These are phyloP conservation scores for Rhea pennata DNA, from an alignment of 2,113 vertebrate genomes.

Conservation along the genomic window DNA sequence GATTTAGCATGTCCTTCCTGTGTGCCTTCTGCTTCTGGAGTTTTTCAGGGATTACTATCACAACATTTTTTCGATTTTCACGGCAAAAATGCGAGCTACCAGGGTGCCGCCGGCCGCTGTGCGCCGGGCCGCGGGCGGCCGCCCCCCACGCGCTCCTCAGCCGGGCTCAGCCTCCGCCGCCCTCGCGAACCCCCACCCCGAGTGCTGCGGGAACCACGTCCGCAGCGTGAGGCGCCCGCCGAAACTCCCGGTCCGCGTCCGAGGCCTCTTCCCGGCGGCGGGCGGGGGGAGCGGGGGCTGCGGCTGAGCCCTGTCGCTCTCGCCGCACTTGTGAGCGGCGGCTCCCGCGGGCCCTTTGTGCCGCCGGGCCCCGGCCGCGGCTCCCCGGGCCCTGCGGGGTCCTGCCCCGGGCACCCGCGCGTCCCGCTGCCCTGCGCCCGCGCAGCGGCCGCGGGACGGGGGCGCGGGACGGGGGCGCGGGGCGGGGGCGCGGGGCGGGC, in stretches of 20 bases:
- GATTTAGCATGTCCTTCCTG: neutral
- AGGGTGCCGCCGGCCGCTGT: neutral
- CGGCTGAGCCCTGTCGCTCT: neutral
- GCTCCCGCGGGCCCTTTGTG: rapidly evolving
- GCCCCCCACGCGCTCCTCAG: too few species aligned
- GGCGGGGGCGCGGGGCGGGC: too few species aligned
- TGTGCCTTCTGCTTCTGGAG: neutral
- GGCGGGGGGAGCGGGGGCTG: neutral
- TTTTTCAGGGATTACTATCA: neutral
- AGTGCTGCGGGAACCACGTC: too few species aligned
- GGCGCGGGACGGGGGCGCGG: too few species aligned
- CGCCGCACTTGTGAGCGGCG: neutral
- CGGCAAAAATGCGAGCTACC: neutral
- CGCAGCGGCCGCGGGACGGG: too few species aligned
- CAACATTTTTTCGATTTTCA: neutral
- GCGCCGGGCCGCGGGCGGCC: too few species aligned
- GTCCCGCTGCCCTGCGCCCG: too few species aligned
- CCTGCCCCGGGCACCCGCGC: neutral
- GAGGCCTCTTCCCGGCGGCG: neutral
- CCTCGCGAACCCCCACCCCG: too few species aligned
- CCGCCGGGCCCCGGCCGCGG: too few species aligned
- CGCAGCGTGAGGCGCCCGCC: neutral
- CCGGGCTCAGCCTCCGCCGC: too few species aligned
- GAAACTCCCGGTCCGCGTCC: neutral
- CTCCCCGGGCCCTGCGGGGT: neutral